Evolutionary conservation across 2,797 vertebrate genomes (phyloP).

Genomic region (Myoxocephalus aenaeus): DNA sequence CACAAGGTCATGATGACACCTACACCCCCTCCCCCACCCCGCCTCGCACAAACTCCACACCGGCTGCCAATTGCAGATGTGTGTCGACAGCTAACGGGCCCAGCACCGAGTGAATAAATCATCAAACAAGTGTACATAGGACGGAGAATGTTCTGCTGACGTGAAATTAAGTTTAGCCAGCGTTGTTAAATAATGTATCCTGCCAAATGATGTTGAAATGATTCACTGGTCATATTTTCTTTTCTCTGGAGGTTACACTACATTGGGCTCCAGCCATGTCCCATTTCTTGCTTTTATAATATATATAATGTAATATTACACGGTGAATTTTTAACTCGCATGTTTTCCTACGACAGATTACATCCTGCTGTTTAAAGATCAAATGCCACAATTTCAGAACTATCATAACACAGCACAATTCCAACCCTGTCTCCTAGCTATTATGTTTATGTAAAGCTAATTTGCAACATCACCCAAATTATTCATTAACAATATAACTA

Average conservation of each 20-base stretch:
- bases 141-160: constrained; percentile 32
- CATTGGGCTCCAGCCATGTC: neutral
- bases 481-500: neutral
- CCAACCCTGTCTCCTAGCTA: neutral
- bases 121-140: constrained; percentile 58
- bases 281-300: constrained; percentile 23
- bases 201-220: constrained; percentile 39
- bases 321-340: constrained; percentile 23
- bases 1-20: constrained; percentile 27
- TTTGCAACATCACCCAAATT: neutral
- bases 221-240: constrained; percentile 33
- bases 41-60: neutral
- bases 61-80: constrained; percentile 28
- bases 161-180: constrained; percentile 55
- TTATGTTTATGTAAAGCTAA: neutral
- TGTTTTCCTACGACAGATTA: neutral
- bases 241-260: constrained; percentile 14
- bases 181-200: constrained; percentile 60
- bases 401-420: neutral
- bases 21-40: neutral
- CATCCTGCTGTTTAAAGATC: neutral
- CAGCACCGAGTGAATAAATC: constrained; percentile 57
- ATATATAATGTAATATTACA: neutral
- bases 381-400: neutral
- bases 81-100: constrained; percentile 39